A percentile compares a stretch with the other conserved stretches of the same genome.
Conservation (phyloP, 2,113 vertebrate species). For the Gracilinanus agilis region DNA sequence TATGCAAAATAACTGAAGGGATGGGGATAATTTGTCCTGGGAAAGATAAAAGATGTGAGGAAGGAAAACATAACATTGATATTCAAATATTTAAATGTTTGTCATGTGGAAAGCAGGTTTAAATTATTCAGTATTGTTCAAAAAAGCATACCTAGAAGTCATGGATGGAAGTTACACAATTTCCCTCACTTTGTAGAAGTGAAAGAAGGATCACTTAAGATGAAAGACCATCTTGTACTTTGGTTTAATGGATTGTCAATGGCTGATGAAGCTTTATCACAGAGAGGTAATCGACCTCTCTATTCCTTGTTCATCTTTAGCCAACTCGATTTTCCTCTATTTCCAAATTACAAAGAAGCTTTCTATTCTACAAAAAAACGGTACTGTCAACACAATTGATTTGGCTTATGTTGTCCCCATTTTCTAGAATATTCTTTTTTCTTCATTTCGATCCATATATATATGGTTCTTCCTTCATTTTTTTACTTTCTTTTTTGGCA, state of each 20-base stretch:
- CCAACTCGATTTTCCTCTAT: too few relatives aligned
- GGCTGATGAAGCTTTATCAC: not conserved
- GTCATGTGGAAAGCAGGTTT: not conserved
- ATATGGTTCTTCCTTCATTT: too few relatives aligned
- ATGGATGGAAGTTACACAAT: not conserved
- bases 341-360: too few relatives aligned
- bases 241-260: not conserved
- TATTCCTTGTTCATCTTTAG: too few relatives aligned
- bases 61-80: too few relatives aligned
- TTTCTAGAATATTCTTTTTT: too few relatives aligned
- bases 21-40: not conserved
- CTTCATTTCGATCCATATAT: too few relatives aligned
- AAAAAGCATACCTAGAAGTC: not conserved
- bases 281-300: not conserved
- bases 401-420: too few relatives aligned
- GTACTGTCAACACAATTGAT: too few relatives aligned
- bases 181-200: not conserved
- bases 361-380: too few relatives aligned
- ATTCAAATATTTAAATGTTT: not conserved
- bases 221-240: not conserved
- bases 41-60: not conserved
- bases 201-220: not conserved
- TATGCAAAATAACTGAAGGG: not conserved
- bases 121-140: not conserved
- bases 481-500: too few relatives aligned